Evolutionary conservation across 2,113 vertebrate genomes (phyloP), one percentile per base, ranked within the genome.

Genomic region (Carollia perspicillata): DNA sequence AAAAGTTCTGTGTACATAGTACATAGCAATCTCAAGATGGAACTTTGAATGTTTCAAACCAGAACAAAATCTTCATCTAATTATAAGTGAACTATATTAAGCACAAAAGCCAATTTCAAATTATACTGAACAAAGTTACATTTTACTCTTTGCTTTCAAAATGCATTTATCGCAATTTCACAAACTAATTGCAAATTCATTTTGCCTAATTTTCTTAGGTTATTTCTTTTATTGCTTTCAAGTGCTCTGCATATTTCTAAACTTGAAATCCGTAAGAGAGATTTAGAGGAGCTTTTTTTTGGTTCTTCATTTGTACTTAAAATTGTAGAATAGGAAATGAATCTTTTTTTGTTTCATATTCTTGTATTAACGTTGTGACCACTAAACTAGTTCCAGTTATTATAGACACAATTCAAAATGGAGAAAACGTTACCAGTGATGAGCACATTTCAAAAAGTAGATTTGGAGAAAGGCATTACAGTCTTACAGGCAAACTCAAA

Each of bases 31-130:
- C 98, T 98, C 98, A 98, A 98, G 98, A 98, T 98, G 98, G 98
- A 98, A 99, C 98, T 99, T 98, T 98, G 97, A 98, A 97, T 98
- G 98, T 99, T 99, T 98, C 98, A 98, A 98, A 98, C 98, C 98
- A 98, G 98, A 99, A 98, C 98, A 99, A 98, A 98, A 98, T 99
- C 98, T 98, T 99, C 98, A 97, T 98, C 98, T 98, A 98, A 99
- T 99, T 99, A 99, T 98, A 98, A 99, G 97, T 98, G 98, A 99
- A 98, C 98, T 99, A 99, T 98, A 98, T 99, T 98, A 99, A 98
- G 98, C 98, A 99, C 98, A 99, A 99, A 99, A 99, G 98, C 98
- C 98, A 98, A 98, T 98, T 98, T 99, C 98, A 98, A 98, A 98
- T 98, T 98, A 98, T 97, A 98, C 95, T 93, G 98, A 98, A 98